A percentile compares a stretch with the other conserved stretches of the same genome.
Conservation (phyloP, 2,888 invertebrate genomes). For the Petrolisthes manimaculis region DNA sequence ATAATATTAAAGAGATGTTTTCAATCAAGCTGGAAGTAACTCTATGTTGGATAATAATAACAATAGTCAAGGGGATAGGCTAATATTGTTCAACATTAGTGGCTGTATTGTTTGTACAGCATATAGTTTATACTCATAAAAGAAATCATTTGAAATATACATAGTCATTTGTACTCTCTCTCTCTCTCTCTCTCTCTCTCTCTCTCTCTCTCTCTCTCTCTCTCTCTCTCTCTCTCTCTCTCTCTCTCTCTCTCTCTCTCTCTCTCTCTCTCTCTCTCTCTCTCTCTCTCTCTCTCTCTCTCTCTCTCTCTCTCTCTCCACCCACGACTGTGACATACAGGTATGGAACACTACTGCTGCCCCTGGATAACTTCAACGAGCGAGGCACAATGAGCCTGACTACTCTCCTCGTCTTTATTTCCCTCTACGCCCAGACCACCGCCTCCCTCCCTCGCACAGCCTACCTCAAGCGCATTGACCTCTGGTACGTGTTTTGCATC, state of each 20-base stretch:
- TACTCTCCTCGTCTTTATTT: constrained; percentile 35
- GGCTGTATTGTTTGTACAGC: too few species aligned
- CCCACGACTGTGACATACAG: background rate
- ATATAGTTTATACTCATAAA: too few species aligned
- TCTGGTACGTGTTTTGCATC: constrained; percentile 39
- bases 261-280: background rate
- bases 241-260: background rate
- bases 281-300: background rate
- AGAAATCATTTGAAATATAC: too few species aligned
- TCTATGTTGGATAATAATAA: too few species aligned
- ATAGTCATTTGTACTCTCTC: background rate
- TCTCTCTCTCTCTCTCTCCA: background rate
- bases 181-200: constrained; percentile 1
- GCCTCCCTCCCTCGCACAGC: constrained; percentile 35
- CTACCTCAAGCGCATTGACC: constrained; percentile 39
- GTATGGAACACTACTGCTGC: constrained; percentile 35
- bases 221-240: background rate
- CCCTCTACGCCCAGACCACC: constrained; percentile 35
- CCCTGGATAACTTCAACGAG: constrained; percentile 23
- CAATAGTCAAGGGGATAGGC: too few species aligned
- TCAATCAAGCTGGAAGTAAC: too few species aligned
- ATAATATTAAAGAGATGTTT: too few species aligned
- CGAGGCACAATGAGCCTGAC: constrained; percentile 41
- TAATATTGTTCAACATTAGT: too few species aligned
- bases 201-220: background rate